phyloP scores from a whole-genome alignment of 2,888 invertebrate species.

The Macroteleia sp. region DNA sequence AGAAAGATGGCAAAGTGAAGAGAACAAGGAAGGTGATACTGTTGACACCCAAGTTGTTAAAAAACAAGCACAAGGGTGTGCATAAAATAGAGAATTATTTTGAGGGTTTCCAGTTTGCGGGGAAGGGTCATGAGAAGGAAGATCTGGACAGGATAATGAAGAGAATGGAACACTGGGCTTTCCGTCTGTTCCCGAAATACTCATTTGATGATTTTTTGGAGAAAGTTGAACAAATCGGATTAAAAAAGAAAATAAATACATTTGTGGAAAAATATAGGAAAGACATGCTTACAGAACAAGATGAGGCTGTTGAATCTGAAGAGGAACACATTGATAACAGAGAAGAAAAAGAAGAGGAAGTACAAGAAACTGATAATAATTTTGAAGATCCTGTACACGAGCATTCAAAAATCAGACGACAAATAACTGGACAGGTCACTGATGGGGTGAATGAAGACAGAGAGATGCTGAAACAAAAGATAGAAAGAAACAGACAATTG shows the following conservation, averaged over 20 bases:
- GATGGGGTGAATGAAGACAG: too few relatives aligned
- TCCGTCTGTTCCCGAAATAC: constrained; percentile 94
- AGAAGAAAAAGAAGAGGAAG: background rate
- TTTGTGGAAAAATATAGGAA: constrained; percentile 88
- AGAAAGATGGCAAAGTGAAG: background rate
- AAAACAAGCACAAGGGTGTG: constrained; percentile 90
- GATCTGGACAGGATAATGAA: constrained; percentile 93
- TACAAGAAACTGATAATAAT: background rate
- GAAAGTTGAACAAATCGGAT: constrained; percentile 92
- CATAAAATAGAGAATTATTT: constrained; percentile 91
- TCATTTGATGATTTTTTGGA: constrained; percentile 93
- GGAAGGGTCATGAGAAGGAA: constrained; percentile 92
- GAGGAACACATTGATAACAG: constrained; percentile 73
- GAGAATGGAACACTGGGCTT: constrained; percentile 96
- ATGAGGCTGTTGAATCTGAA: constrained; percentile 76
- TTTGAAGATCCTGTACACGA: constrained; percentile 12
- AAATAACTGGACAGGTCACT: too few relatives aligned
- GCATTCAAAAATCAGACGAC: constrained; percentile 7
- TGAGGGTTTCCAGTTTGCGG: constrained; percentile 91
- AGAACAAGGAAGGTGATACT: constrained; percentile 20
- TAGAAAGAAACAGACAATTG: constrained; percentile 88
- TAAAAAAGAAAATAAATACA: constrained; percentile 91
- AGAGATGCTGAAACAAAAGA: constrained; percentile 82
- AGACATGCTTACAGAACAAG: constrained; percentile 85
- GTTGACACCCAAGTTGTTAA: constrained; percentile 89